phyloP scores from a whole-genome alignment of 2,113 vertebrate genomes.

The Caretta caretta region DNA sequence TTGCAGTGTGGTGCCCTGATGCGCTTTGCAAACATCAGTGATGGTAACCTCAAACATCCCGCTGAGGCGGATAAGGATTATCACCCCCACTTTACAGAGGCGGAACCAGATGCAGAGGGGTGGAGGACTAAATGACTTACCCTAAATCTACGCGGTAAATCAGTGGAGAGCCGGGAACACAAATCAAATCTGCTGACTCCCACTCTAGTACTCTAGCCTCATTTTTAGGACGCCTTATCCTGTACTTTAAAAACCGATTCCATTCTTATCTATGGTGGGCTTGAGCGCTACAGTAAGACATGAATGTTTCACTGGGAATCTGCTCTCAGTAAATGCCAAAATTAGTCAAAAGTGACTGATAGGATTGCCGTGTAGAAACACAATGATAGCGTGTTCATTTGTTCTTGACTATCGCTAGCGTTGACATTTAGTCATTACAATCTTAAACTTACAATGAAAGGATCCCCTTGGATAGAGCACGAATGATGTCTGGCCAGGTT shows the following conservation, averaged over 20 bases:
- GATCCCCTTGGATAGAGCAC: background rate
- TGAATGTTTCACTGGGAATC: background rate
- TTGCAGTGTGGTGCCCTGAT: conserved; percentile 6
- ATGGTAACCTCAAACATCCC: background rate
- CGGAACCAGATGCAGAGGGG: background rate
- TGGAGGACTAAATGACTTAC: background rate
- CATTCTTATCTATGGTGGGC: background rate
- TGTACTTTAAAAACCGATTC: background rate
- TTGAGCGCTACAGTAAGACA: background rate
- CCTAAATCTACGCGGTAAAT: background rate
- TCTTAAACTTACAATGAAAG: background rate
- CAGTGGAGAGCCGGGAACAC: background rate
- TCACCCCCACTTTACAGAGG: background rate
- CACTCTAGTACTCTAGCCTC: background rate
- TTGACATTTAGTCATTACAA: background rate
- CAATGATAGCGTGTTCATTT: background rate
- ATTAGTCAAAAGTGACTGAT: background rate
- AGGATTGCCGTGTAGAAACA: background rate
- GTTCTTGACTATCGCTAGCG: background rate
- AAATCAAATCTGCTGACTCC: background rate
- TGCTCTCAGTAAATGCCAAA: background rate
- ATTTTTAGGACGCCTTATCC: background rate
- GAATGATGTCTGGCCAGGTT: rapidly evolving
- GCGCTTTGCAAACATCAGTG: background rate
- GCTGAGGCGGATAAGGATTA: background rate